A percentile compares a stretch with the other conserved stretches of the same genome.
These are phyloP conservation scores for Drosophila ustulata DNA, from an alignment of 2,888 invertebrate genomes.

Conservation along the genomic window DNA sequence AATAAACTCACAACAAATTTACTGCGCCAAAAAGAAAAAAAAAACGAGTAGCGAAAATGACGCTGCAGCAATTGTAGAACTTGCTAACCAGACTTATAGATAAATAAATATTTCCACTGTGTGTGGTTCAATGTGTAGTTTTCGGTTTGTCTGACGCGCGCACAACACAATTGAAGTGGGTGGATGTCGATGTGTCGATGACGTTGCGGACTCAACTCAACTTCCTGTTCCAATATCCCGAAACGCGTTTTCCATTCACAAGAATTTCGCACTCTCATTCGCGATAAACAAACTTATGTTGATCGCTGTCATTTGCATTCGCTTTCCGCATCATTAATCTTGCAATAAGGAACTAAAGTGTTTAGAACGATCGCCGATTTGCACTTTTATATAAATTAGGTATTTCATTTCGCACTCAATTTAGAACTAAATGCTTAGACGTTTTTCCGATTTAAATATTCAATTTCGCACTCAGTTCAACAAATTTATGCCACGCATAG, in stretches of 20 bases:
- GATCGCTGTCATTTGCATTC: slow-evolving; percentile 1
- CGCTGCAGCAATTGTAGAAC: slow-evolving; percentile 22
- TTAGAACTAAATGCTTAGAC: background rate
- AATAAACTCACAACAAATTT: slow-evolving; percentile 60
- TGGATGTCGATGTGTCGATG: slow-evolving; percentile 29
- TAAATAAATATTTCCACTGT: slow-evolving; percentile 10
- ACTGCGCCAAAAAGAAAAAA: slow-evolving; percentile 52
- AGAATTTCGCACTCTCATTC: background rate
- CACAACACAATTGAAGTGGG: slow-evolving; percentile 45
- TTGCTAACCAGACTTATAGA: slow-evolving; percentile 23
- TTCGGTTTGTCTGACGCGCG: slow-evolving; percentile 37
- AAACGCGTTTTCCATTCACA: slow-evolving; percentile 17
- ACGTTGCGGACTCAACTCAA: slow-evolving; percentile 1
- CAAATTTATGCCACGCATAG: background rate
- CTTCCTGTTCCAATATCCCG: slow-evolving; percentile 17
- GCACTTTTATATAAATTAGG: background rate
- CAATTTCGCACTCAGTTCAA: too few relatives aligned
- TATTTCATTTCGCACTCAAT: background rate
- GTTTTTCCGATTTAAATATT: too few relatives aligned
- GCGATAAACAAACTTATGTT: background rate
- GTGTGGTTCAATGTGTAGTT: background rate
- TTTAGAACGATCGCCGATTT: background rate
- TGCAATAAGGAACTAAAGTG: slow-evolving; percentile 1
- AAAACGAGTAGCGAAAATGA: slow-evolving; percentile 18
- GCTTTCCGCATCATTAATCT: slow-evolving; percentile 9